Base-by-base conservation (phyloP, 2,113 vertebrate species). In the Plectropomus leopardus region DNA sequence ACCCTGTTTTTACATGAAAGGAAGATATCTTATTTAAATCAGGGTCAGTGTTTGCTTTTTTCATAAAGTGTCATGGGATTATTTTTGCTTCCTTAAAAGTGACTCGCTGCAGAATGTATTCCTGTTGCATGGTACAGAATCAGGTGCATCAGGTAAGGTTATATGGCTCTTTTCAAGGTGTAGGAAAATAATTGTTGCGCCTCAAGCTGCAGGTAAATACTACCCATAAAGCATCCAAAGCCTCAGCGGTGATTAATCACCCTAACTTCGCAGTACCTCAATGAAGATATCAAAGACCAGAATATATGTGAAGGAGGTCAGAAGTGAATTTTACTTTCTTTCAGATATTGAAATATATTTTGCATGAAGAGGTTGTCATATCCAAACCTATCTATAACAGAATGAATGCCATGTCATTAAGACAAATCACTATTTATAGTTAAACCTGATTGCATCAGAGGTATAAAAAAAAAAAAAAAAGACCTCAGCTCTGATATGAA, bases 21-120 rank as follows among this genome's bases (percentile, higher is more conserved):
- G 17, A 77, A 47, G 16, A 59, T 76, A 36, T 64, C n/a, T 26
- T 63, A 53, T 76, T 87, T 54, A 57, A 80, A 50, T 77, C 44
- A 71, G 13, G 10, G 26, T 75, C 64, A 76, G 48, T 53, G 26
- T 83, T 73, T 78, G 30, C 17, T 72, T 79, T 47, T 88, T 88
- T 84, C 87, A 88, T 83, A 86, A 84, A 86, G 92, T 90, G 77
- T 90, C 88, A 90, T 93, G 82, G 87, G 85, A 90, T 91, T 78
- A 68, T 74, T 91, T 79, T 88, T 92, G 81, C 90, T 78, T 88
- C 47, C n/a, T 76, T 82, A 34, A 94, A 93, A 86, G 93, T 92
- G 72, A 89, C 86, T 92, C 88, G 84, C 90, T 91, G 82, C 89
- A 93, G 92, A 92, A 93, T 95, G 94, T 95, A 88, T 94, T 89